Evolutionary conservation across 1,140 invertebrate genomes (phyloP), one percentile per base, ranked within the genome.

Genomic region (Bombus pascuorum): DNA sequence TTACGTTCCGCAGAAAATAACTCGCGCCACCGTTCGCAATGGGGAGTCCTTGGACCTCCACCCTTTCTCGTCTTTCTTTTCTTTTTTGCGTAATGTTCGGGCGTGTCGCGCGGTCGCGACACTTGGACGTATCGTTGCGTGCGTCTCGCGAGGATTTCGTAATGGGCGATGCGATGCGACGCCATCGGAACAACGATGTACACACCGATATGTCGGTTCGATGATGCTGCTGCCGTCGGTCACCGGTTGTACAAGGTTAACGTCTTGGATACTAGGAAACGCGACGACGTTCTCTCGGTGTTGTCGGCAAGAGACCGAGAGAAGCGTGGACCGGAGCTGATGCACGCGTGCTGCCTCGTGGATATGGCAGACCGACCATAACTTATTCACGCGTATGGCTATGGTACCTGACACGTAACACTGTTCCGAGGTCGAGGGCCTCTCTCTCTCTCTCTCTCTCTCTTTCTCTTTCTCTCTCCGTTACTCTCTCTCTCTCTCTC

Each of bases 1-100:
- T 92, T 92, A 92, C 90, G 91, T 92, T 85, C 87, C n/a, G 83
- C 83, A 90, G 85, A 78, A n/a, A 84, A 91, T 91, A 89, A 91
- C 83, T 91, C 84, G 91, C 91, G 91, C 89, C 91, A 92, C 91
- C 86, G 91, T 91, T 91, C 85, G 86, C 89, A 85, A 91, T 91
- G 83, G 89, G 84, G 83, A 87, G 87, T 90, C 59, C 81, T 76
- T 34, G 74, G 68, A 66, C 71, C 65, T 82, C 57, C 59, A 3
- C 22, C 57, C 9, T n/a, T 13, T 28, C 47, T 53, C 47, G 47
- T 62, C 28, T 62, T 18, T 8, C 6, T 0, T 53, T 18, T 1
- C 0, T 6, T 6, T 6, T 47, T 53, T 53, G 0, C 47, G 47
- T 53, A 6, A 53, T 53, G 5, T 2, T 53, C 1, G 18, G 18